A percentile compares a stretch with the other conserved stretches of the same genome.
These are phyloP conservation scores for Danio kyathit DNA, from an alignment of 2,797 vertebrate genomes.

Conservation along the genomic window DNA sequence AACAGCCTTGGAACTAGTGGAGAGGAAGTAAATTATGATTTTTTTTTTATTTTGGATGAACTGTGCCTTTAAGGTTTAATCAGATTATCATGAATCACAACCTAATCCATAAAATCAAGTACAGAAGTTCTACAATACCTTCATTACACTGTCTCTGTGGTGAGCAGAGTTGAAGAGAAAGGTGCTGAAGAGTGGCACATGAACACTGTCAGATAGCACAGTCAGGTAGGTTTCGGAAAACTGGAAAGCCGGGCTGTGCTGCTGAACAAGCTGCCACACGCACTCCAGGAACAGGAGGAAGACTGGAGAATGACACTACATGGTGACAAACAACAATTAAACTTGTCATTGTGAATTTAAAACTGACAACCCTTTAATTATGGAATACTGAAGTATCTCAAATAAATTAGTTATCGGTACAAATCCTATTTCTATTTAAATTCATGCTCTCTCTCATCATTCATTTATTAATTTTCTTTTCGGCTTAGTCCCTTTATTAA, in stretches of 20 bases:
- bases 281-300: slow-evolving; percentile 89
- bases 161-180: slow-evolving; percentile 88
- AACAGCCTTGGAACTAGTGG: too few species aligned
- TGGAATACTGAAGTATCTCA: too few species aligned
- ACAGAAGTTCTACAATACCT: slow-evolving; percentile 56
- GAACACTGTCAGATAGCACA: slow-evolving; percentile 87
- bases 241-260: slow-evolving; percentile 86
- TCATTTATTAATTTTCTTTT: too few species aligned
- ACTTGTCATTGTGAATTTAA: neutral
- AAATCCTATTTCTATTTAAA: too few species aligned
- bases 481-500: too few species aligned
- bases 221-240: slow-evolving; percentile 91
- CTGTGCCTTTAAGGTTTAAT: neutral
- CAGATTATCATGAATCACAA: neutral
- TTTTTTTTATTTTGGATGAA: too few species aligned
- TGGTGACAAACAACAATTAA: neutral
- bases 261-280: slow-evolving; percentile 87
- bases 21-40: too few species aligned
- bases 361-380: too few species aligned
- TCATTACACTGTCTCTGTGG: slow-evolving; percentile 75
- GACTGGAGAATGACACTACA: slow-evolving; percentile 78
- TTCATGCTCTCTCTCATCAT: too few species aligned
- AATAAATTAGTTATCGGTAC: too few species aligned
- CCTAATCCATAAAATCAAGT: neutral
- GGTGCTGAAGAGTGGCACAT: slow-evolving; percentile 88